phyloP scores from a whole-genome alignment of 2,797 vertebrate genomes.

The Sciurus carolinensis region DNA sequence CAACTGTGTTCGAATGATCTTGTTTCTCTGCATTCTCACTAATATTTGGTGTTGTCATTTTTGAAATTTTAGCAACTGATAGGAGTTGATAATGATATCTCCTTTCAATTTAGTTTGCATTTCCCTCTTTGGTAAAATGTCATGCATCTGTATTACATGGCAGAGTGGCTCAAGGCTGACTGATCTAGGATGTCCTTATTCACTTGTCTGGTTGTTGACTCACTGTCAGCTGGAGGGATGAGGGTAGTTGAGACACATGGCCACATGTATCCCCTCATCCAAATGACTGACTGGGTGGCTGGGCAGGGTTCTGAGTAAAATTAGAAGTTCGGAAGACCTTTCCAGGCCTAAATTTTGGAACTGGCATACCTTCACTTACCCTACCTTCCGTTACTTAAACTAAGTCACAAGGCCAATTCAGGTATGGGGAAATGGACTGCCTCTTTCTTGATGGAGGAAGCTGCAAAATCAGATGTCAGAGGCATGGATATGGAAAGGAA shows the following conservation, averaged over 20 bases:
- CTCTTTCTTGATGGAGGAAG: neutral
- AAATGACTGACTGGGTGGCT: neutral
- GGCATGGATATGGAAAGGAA: neutral
- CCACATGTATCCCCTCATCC: neutral
- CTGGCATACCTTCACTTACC: neutral
- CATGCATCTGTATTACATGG: neutral
- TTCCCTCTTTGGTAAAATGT: neutral
- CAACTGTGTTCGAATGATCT: accelerated
- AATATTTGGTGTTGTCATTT: neutral
- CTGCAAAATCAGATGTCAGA: neutral
- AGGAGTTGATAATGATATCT: neutral
- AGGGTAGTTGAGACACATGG: too few species aligned
- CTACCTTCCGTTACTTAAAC: neutral
- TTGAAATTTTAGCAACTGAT: neutral
- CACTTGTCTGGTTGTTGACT: neutral
- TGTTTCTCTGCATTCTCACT: neutral
- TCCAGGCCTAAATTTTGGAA: neutral
- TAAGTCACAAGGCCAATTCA: neutral
- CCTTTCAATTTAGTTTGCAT: neutral
- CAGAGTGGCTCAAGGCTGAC: neutral
- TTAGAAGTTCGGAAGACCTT: neutral
- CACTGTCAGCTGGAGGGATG: neutral
- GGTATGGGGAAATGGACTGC: neutral
- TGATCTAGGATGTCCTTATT: neutral
- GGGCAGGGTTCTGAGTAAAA: neutral